Evolutionary conservation across 2,113 vertebrate species (phyloP), one percentile per base, ranked within the genome.

Genomic region (Gila orcuttii): DNA sequence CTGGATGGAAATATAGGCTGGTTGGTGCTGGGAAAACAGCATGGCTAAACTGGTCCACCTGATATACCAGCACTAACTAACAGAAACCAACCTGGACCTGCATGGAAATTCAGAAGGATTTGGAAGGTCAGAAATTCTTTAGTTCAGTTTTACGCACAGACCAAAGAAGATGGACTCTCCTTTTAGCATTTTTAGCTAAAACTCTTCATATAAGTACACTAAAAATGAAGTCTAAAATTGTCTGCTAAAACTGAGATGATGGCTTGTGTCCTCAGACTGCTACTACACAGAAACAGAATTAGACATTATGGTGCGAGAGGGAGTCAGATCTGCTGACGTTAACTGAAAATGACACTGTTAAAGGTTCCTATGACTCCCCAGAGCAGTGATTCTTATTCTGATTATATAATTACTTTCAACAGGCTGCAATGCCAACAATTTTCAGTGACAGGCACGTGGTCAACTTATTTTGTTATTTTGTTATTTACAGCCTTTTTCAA

Each of bases 371-470:
- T 68, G 73, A 57, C 57, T 71, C 69, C 82, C 69, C 50, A 81
- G 76, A 81, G 85, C 36, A 84, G 66, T 69, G 28, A 15, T 59
- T 45, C 50, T 64, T 33, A 7, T 55, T 69, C 68, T 71, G 82
- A 88, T 86, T 86, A 77, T 78, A 76, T 88, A 86, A 84, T 86
- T 86, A 68, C 36, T 77, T 84, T 84, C 57, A 74, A 74, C 79
- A 84, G 80, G 79, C 55, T 88, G 87, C 57, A 64, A 59, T 45
- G 68, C 83, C 81, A 84, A 69, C 85, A 84, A 25, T 81, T 86
- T 86, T 31, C 71, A 31, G 25, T 15, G 75, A 39, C 79, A 88
- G 57, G 33, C 75, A 66, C 19, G 28, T 88, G 45, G 13, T 71
- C 68, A 42, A 71, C 31, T 73, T 19, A 39, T 71, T 19, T 78